Evolutionary conservation across 2,797 vertebrate genomes (phyloP), one percentile per base, ranked within the genome.

Genomic region (Luscinia megarhynchos): DNA sequence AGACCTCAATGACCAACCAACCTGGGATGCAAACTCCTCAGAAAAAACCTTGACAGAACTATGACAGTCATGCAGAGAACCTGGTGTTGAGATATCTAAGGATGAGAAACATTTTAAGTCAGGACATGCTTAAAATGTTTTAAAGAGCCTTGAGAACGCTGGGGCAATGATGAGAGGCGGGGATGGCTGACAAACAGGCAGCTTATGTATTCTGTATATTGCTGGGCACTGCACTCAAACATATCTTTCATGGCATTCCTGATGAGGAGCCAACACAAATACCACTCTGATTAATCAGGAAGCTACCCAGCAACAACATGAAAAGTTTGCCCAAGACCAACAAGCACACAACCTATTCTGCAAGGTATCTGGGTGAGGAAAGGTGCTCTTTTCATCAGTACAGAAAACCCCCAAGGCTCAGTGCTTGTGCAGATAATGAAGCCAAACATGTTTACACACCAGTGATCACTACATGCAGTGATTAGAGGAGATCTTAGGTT

Each of bases 251-350:
- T 77, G 84, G 86, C 86, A 91, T 96, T 96, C 93, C 50, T 95
- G 94, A 94, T 36, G 84, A 63, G 92, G 78, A 93, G 95, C 94
- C 94, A 96, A 93, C 68, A 82, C 81, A 96, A 97, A 96, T 90
- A 93, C 81, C 84, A 72, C 93, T 75, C 88, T 72, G 95, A 84
- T 92, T 96, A 95, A 95, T 92, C 95, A 95, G 95, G 94, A 95
- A 95, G 85, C 88, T 93, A 91, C 95, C 96, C 94, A 93, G 90
- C 90, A 96, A 95, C 89, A 95, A 95, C 94, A 93, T 1, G 17
- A 93, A 69, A 91, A 84, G 90, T 91, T 96, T 96, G 83, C 94
- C 94, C 89, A 96, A 88, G 91, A 76, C 61, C 90, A 75, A 22
- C 59, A 66, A 91, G 83, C 82, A 97, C 83, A 94, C 89, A 96